Evolutionary conservation across 2,797 vertebrate genomes (phyloP).

Genomic region (Rhinatrema bivittatum): DNA sequence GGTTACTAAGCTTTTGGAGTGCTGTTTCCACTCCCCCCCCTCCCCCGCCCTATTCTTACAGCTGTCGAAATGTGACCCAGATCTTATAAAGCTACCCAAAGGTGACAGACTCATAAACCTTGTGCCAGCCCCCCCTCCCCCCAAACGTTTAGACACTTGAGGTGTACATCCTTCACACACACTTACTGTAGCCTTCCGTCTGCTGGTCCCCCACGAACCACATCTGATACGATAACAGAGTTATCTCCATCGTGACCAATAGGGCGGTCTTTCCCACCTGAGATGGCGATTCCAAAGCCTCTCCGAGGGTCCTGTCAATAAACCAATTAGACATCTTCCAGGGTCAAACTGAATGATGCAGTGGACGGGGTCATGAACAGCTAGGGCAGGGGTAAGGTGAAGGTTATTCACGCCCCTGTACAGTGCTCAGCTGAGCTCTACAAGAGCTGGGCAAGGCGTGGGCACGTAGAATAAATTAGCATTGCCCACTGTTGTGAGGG

Average conservation of each 20-base stretch:
- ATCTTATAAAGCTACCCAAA: no score
- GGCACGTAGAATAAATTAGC: background rate
- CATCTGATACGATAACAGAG: constrained; percentile 77
- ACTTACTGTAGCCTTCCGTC: constrained; percentile 83
- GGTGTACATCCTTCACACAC: no score
- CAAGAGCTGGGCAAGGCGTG: no score
- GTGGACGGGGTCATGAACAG: fast-evolving
- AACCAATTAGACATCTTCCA: background rate
- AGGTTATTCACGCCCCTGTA: no score
- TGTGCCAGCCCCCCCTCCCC: no score
- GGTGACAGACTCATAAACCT: no score
- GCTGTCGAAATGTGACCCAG: no score
- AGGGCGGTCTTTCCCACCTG: constrained; percentile 75
- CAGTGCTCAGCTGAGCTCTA: no score
- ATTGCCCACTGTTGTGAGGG: background rate
- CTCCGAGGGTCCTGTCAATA: constrained; percentile 70
- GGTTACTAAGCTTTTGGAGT: background rate
- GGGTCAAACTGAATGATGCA: background rate
- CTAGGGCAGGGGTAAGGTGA: background rate
- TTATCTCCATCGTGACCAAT: constrained; percentile 53
- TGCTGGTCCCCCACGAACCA: constrained; percentile 78
- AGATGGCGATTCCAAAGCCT: constrained; percentile 91
- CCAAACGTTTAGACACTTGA: no score
- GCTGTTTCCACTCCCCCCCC: no score
- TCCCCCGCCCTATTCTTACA: no score